These are phyloP conservation scores for Aphelinus atriplicis DNA, from an alignment of 1,140 invertebrate species.

Conservation along the genomic window DNA sequence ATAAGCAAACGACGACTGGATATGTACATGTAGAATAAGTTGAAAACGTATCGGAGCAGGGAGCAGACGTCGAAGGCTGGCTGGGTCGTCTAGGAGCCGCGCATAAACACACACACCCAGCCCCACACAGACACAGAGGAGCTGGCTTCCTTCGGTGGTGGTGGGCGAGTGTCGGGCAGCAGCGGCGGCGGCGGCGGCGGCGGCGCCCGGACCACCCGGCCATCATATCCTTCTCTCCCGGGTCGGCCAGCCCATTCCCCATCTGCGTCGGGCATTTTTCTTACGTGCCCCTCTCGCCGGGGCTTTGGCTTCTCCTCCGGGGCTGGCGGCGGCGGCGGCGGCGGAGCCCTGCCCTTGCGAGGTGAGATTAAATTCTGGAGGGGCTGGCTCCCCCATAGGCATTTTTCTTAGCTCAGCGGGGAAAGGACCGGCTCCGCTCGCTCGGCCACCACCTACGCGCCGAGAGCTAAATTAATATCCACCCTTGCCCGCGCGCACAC, in stretches of 20 bases:
- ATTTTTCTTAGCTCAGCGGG: slow-evolving; percentile 62
- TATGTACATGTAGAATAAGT: too few relatives aligned
- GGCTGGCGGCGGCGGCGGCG: slow-evolving; percentile 40
- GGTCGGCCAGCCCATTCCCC: neutral
- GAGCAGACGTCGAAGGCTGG: neutral
- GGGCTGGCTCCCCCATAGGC: slow-evolving; percentile 39
- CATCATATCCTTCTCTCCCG: neutral
- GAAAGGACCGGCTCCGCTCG: slow-evolving; percentile 41
- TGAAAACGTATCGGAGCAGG: too few relatives aligned
- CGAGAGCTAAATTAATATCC: slow-evolving; percentile 58
- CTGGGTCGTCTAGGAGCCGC: neutral
- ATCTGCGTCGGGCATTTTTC: slow-evolving; percentile 40
- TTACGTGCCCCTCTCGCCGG: slow-evolving; percentile 39
- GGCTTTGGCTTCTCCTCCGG: neutral
- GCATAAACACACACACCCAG: neutral
- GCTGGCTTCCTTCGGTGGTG: neutral
- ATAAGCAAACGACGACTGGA: too few relatives aligned
- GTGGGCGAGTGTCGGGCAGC: neutral
- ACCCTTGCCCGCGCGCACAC: slow-evolving; percentile 38
- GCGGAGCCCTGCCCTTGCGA: slow-evolving; percentile 28
- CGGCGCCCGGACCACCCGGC: neutral
- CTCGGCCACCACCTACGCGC: slow-evolving; percentile 43
- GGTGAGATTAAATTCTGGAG: slow-evolving; percentile 63
- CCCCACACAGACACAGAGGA: neutral
- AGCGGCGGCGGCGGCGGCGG: too few relatives aligned